Conservation (phyloP, 2,888 invertebrate species). For the Ctena decussata region DNA sequence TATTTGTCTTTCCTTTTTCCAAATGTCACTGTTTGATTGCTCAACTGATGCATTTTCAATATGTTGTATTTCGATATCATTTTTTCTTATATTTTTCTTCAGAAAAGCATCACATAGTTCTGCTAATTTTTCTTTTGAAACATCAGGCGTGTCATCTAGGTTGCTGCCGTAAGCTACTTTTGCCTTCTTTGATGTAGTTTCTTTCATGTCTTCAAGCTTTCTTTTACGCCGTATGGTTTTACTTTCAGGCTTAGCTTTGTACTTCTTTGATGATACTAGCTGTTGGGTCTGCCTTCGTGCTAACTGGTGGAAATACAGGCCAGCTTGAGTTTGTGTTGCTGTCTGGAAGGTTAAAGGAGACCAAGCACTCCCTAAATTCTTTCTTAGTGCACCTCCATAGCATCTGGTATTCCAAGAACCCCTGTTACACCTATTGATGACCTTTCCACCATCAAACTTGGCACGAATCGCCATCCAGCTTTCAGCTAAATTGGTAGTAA, state of each 20-base stretch:
- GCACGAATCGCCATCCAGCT: constrained; percentile 46
- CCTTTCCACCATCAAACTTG: constrained; percentile 64
- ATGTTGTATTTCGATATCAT: neutral
- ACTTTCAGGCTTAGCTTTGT: neutral
- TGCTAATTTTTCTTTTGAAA: neutral
- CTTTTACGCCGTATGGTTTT: constrained; percentile 17
- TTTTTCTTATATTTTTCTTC: neutral
- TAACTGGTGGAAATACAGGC: neutral
- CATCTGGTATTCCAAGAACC: constrained; percentile 52
- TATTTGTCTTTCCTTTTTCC: constrained; percentile 31
- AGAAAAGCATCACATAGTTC: neutral
- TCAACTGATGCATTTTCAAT: constrained; percentile 17
- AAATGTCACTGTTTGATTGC: constrained; percentile 24
- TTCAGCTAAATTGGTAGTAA: constrained; percentile 58
- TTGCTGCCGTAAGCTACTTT: constrained; percentile 1
- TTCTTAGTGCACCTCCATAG: constrained; percentile 38
- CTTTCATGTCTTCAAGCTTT: neutral
- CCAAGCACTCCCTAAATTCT: constrained; percentile 47
- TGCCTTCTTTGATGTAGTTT: constrained; percentile 16
- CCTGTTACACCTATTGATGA: constrained; percentile 29
- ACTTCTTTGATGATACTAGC: neutral
- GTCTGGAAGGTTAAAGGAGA: constrained; percentile 18
- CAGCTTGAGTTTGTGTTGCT: neutral
- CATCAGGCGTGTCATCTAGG: constrained; percentile 16
- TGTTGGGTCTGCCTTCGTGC: neutral